Conservation (phyloP, 2,797 vertebrate species). For the Lepilemur septentrionalis region DNA sequence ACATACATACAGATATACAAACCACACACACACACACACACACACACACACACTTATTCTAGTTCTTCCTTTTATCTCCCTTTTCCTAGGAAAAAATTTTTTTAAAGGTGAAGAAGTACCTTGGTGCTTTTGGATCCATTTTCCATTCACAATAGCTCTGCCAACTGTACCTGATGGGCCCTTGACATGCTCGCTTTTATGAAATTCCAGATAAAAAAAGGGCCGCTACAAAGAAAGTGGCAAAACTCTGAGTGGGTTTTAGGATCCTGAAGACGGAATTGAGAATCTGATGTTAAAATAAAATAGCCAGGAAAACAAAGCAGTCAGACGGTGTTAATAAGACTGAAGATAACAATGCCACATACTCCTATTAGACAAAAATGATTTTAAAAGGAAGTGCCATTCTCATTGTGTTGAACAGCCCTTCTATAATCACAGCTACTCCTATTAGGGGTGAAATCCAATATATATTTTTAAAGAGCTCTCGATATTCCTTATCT, state of each 20-base stretch:
- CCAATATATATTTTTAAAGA: slow-evolving; percentile 67
- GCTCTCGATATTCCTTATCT: slow-evolving; percentile 70
- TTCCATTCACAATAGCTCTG: slow-evolving; percentile 59
- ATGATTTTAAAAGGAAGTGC: slow-evolving; percentile 59
- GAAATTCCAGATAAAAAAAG: slow-evolving; percentile 9
- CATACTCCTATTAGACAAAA: neutral
- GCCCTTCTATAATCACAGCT: slow-evolving; percentile 41
- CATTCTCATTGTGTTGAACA: slow-evolving; percentile 61
- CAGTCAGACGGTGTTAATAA: slow-evolving; percentile 38
- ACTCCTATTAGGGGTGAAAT: slow-evolving; percentile 41
- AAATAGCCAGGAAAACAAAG: slow-evolving; percentile 51
- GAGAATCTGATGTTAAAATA: slow-evolving; percentile 53
- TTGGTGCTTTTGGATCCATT: slow-evolving; percentile 18
- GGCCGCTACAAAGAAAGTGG: neutral
- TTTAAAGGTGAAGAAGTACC: neutral
- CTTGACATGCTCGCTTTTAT: slow-evolving; percentile 36
- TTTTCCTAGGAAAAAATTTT: neutral
- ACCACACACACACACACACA: neutral
- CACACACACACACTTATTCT: neutral
- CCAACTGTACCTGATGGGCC: neutral
- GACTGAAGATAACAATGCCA: slow-evolving; percentile 55
- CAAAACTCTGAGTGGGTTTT: neutral
- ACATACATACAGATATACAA: too few relatives aligned
- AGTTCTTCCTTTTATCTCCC: neutral
- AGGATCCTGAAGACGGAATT: neutral